These are phyloP conservation scores for Homarus gammarus DNA, from an alignment of 2,888 invertebrate species.

Conservation along the genomic window DNA sequence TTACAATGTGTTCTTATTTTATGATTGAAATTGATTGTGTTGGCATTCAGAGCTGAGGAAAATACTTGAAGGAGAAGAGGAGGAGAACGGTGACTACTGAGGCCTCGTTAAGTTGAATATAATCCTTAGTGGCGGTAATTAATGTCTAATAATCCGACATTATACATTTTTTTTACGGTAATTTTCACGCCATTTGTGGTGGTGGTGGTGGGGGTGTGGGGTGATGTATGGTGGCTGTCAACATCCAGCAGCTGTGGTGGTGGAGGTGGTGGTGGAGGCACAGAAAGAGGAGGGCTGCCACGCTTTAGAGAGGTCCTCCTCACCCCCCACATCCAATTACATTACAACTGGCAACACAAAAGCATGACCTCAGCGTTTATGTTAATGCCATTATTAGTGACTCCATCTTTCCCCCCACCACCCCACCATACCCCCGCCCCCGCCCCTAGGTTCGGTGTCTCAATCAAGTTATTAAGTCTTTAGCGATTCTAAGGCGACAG, in stretches of 20 bases:
- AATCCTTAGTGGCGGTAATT: background rate
- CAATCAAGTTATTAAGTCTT: no score
- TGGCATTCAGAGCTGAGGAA: no score
- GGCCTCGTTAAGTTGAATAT: background rate
- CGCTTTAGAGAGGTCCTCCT: background rate
- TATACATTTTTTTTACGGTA: background rate
- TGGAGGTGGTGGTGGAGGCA: background rate
- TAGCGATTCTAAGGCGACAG: no score
- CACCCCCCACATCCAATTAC: no score
- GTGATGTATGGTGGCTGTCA: no score
- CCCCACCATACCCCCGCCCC: no score
- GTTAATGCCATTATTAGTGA: background rate
- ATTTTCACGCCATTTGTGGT: constrained; percentile 1
- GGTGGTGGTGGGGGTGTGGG: background rate
- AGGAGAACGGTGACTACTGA: no score
- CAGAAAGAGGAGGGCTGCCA: background rate
- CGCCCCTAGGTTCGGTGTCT: background rate
- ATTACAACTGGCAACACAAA: background rate
- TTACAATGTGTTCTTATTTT: no score
- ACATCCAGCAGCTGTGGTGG: no score
- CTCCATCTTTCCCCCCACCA: no score
- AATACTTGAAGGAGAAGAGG: no score
- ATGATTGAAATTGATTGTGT: no score
- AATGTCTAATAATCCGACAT: background rate
- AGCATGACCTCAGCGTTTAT: background rate